A percentile compares a stretch with the other conserved stretches of the same genome.
phyloP scores from a whole-genome alignment of 2,113 vertebrate species.

The Scatophagus argus region DNA sequence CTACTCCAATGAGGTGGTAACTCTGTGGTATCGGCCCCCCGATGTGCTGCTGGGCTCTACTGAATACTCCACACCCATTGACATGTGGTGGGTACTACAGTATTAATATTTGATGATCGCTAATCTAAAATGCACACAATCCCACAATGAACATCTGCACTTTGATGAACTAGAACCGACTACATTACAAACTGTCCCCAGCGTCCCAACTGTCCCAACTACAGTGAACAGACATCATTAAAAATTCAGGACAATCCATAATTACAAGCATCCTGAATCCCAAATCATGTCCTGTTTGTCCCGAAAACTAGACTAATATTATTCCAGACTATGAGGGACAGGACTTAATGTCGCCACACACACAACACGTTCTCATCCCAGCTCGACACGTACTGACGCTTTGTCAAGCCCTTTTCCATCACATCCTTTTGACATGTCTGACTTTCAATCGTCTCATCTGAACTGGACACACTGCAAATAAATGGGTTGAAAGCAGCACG shows the following conservation, averaged over 20 bases:
- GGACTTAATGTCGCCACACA: no score
- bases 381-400: no score
- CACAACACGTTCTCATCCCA: no score
- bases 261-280: no score
- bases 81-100: constrained; percentile 92
- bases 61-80: constrained; percentile 95
- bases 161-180: background rate
- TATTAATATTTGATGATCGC: background rate
- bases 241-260: no score
- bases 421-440: background rate
- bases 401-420: no score
- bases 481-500: background rate
- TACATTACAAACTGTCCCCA: background rate
- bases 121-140: background rate
- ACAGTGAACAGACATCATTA: no score
- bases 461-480: background rate
- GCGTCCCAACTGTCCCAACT: no score
- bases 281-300: no score
- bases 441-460: background rate
- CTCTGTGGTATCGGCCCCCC: constrained; percentile 96
- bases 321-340: no score
- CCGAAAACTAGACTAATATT: no score
- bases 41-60: constrained; percentile 96
- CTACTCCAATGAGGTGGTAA: constrained; percentile 98
- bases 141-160: background rate